These are phyloP conservation scores for Leucophenga varia DNA, from an alignment of 1,140 invertebrate species.

Conservation along the genomic window DNA sequence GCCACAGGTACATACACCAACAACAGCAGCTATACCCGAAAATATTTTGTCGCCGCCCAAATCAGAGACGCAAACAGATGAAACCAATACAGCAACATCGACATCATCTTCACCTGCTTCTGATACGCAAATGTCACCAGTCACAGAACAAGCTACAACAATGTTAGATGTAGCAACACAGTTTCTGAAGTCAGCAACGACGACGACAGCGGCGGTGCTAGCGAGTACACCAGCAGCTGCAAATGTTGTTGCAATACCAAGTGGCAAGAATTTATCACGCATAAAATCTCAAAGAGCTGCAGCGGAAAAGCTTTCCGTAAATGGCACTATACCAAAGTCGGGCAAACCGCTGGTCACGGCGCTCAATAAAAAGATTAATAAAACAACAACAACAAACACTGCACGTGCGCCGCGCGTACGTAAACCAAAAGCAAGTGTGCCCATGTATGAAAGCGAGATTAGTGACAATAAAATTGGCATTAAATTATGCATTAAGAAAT, in stretches of 20 bases:
- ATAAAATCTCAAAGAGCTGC: no score
- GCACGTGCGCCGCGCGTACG: slow-evolving; percentile 34
- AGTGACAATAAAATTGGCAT: slow-evolving; percentile 66
- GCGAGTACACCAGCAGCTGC: slow-evolving; percentile 1
- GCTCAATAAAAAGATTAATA: slow-evolving; percentile 42
- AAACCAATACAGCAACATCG: slow-evolving; percentile 48
- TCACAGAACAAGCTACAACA: slow-evolving; percentile 1
- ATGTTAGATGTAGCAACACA: not conserved
- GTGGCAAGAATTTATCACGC: no score
- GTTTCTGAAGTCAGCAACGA: not conserved
- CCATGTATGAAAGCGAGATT: slow-evolving; percentile 58
- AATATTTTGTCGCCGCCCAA: slow-evolving; percentile 51
- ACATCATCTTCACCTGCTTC: slow-evolving; percentile 48
- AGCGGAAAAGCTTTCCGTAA: slow-evolving; percentile 19
- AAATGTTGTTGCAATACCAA: slow-evolving; percentile 1
- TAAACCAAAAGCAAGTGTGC: slow-evolving; percentile 38
- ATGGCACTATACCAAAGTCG: slow-evolving; percentile 51
- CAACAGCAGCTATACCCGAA: slow-evolving; percentile 36
- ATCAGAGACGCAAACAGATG: slow-evolving; percentile 50
- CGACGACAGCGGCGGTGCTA: not conserved
- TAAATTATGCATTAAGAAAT: slow-evolving; percentile 66
- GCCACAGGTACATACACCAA: slow-evolving; percentile 24
- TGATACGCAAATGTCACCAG: slow-evolving; percentile 39
- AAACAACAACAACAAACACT: slow-evolving; percentile 30
- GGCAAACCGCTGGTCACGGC: slow-evolving; percentile 41